A percentile compares a stretch with the other conserved stretches of the same genome.
phyloP scores from a whole-genome alignment of 2,797 vertebrate genomes.

The Margarornis squamiger region DNA sequence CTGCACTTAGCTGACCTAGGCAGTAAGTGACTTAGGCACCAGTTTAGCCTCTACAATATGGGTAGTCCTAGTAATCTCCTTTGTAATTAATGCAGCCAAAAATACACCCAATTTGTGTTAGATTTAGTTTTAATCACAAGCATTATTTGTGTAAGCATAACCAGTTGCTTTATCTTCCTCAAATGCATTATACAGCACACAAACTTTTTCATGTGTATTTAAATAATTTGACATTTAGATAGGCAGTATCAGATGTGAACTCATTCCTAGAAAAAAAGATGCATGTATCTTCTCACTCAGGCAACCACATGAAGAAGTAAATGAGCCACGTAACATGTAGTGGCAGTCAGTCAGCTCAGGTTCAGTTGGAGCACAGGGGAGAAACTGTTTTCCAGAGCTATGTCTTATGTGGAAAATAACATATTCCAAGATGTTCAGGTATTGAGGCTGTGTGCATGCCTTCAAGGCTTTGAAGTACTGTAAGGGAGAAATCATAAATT shows the following conservation, averaged over 20 bases:
- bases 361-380: background rate
- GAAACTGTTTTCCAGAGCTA: background rate
- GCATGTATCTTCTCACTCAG: background rate
- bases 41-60: background rate
- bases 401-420: background rate
- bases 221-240: background rate
- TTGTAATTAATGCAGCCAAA: background rate
- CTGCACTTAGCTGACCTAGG: background rate
- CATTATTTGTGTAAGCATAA: background rate
- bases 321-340: background rate
- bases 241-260: background rate
- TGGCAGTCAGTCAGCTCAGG: background rate
- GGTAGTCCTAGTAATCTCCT: background rate
- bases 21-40: background rate
- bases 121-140: background rate
- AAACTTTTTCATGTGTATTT: background rate
- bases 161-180: background rate
- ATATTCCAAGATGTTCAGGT: background rate
- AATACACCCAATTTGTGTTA: background rate
- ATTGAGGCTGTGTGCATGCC: background rate
- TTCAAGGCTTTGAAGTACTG: background rate
- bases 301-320: background rate
- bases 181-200: accelerated
- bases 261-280: background rate
- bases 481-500: background rate